These are phyloP conservation scores for Orthosia cruda DNA, from an alignment of 2,888 invertebrate species.

Conservation along the genomic window DNA sequence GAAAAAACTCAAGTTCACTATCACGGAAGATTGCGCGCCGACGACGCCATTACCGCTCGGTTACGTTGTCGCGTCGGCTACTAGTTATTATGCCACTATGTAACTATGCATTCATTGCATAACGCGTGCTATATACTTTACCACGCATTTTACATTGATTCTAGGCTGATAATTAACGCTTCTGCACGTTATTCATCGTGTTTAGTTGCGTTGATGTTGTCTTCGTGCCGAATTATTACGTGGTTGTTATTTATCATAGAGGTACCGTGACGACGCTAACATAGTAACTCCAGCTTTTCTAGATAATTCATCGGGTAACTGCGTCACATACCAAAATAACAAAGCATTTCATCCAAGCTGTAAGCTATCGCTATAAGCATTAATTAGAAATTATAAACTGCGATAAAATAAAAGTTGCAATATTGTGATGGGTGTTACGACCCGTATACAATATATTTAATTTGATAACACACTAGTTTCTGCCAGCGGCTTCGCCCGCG, in stretches of 20 bases:
- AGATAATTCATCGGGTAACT: background rate
- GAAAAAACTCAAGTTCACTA: constrained; percentile 92
- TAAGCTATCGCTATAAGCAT: background rate
- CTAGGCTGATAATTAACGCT: constrained; percentile 42
- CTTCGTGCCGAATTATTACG: background rate
- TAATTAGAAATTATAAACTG: background rate
- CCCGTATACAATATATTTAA: background rate
- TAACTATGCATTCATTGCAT: constrained; percentile 80
- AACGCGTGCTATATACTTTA: constrained; percentile 72
- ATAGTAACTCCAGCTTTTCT: background rate
- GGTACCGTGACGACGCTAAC: background rate
- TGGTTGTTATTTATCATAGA: background rate
- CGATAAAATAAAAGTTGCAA: constrained; percentile 3
- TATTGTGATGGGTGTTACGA: background rate
- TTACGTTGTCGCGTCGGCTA: constrained; percentile 85
- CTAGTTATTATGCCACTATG: constrained; percentile 78
- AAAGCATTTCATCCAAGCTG: background rate
- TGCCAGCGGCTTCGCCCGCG: no score
- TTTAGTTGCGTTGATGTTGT: background rate
- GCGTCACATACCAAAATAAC: no score
- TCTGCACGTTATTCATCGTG: constrained; percentile 14
- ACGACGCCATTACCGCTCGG: constrained; percentile 84
- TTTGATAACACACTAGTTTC: background rate
- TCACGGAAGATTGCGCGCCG: constrained; percentile 90
- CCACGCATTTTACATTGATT: constrained; percentile 56